A percentile compares a stretch with the other conserved stretches of the same genome.
Conservation (phyloP, 2,888 invertebrate species). For the Protonemura montana region DNA sequence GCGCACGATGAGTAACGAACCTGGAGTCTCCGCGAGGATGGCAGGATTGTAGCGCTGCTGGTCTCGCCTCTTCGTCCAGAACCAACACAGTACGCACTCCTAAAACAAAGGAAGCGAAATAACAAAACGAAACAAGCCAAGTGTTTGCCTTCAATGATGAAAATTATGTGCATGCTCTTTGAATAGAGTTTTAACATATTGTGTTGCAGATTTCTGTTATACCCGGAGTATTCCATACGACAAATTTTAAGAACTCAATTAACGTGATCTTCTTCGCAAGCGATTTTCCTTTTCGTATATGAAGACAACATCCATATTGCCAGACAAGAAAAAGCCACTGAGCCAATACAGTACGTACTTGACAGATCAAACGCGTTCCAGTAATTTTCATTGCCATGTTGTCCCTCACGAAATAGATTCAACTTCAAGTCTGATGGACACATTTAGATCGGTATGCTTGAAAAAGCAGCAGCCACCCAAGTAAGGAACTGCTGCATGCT, state of each 20-base stretch:
- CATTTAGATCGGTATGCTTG: neutral
- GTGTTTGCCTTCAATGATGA: too few species aligned
- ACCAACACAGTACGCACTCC: conserved; percentile 83
- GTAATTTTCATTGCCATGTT: neutral
- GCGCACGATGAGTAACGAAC: conserved; percentile 57
- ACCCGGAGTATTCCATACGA: too few species aligned
- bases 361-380: neutral
- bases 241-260: too few species aligned
- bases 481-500: neutral
- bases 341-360: too few species aligned
- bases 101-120: conserved; percentile 45
- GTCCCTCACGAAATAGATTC: neutral
- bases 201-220: too few species aligned
- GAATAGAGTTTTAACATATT: too few species aligned
- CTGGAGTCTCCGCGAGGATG: conserved; percentile 93
- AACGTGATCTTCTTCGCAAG: too few species aligned
- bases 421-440: neutral
- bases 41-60: conserved; percentile 90
- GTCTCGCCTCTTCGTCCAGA: conserved; percentile 86
- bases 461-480: neutral
- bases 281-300: too few species aligned
- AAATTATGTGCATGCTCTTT: too few species aligned
- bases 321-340: too few species aligned
- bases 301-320: too few species aligned
- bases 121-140: neutral